phyloP scores from a whole-genome alignment of 2,113 vertebrate species.

The Helogale parvula region DNA sequence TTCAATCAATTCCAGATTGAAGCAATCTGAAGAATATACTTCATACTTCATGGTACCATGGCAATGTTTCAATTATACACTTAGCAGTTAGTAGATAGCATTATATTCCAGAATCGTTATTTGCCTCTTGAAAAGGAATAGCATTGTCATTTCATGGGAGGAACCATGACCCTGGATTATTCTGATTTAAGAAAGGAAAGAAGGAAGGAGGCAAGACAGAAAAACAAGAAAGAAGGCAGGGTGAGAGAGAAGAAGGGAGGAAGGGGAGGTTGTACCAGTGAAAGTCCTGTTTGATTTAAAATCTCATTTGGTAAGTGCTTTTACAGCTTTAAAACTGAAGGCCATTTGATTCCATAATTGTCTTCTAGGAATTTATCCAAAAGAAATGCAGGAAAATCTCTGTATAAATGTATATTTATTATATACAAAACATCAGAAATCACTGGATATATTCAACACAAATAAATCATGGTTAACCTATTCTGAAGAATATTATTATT shows the following conservation, averaged over 20 bases:
- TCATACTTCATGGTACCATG: neutral
- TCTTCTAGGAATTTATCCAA: neutral
- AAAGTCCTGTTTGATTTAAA: neutral
- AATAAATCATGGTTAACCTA: neutral
- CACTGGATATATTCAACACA: neutral
- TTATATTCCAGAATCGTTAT: neutral
- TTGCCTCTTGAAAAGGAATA: neutral
- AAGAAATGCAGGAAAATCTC: neutral
- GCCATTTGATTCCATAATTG: neutral
- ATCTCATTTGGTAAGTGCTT: neutral
- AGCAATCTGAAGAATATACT: neutral
- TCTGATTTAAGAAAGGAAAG: neutral
- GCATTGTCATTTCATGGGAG: neutral
- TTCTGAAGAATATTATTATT: neutral
- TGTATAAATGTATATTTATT: neutral
- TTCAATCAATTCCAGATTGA: neutral
- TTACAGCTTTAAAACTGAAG: neutral
- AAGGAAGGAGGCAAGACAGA: accelerated
- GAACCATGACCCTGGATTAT: neutral
- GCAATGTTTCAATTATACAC: neutral
- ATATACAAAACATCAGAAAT: neutral
- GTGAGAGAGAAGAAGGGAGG: neutral
- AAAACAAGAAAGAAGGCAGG: neutral
- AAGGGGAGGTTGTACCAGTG: neutral
- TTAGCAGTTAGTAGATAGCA: neutral